Percentiles rank a stretch among this genome's conserved stretches.
Evolutionary conservation across 2,888 invertebrate species (phyloP).

Genomic region (Polyommatus iphigenia): DNA sequence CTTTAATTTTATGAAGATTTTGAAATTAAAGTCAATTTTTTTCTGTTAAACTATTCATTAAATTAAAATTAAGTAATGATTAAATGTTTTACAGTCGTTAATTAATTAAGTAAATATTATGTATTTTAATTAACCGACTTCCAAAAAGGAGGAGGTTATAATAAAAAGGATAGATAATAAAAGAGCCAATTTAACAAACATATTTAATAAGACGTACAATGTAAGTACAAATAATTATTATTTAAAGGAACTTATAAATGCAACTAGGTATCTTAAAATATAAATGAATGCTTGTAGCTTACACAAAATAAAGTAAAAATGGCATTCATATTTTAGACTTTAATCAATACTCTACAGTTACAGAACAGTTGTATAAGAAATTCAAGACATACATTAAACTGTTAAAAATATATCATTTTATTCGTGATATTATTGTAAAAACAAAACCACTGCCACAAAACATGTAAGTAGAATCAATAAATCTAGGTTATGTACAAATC

Average conservation of each 20-base stretch:
- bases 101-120: too few species aligned
- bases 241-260: slow-evolving; percentile 16
- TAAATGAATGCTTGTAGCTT: background rate
- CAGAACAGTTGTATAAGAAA: background rate
- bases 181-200: slow-evolving; percentile 9
- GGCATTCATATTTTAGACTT: background rate
- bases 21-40: background rate
- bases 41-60: background rate
- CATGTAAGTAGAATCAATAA: background rate
- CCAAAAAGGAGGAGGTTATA: too few species aligned
- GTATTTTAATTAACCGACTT: too few species aligned
- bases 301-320: background rate
- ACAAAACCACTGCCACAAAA: background rate
- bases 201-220: slow-evolving; percentile 1
- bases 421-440: background rate
- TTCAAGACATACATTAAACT: background rate
- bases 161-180: background rate
- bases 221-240: slow-evolving; percentile 18
- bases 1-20: background rate
- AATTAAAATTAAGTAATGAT: background rate
- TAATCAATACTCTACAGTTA: background rate
- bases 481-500: slow-evolving; percentile 20
- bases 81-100: too few species aligned
- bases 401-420: background rate
- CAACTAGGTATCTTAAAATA: slow-evolving; percentile 11